Percentiles rank a stretch among this genome's conserved stretches.
Conservation (phyloP, 2,888 invertebrate genomes). For the Artemia sinica region DNA sequence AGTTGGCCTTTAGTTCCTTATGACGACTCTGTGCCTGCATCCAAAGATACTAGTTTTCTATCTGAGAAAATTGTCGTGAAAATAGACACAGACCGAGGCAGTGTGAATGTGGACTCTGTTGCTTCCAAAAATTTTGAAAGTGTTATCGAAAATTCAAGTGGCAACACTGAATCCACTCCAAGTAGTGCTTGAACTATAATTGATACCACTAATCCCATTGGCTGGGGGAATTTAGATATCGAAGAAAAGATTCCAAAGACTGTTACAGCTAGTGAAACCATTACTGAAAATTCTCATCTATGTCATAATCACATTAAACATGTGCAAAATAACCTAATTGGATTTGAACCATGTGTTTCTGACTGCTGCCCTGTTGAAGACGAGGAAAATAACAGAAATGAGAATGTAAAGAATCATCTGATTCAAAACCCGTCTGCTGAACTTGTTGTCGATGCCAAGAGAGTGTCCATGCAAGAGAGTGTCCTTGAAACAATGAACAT, state of each 20-base stretch:
- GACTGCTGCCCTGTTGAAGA: no score
- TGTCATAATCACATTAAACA: not conserved
- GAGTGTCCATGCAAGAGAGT: no score
- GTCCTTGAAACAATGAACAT: no score
- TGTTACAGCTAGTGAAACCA: not conserved
- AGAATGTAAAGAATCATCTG: no score
- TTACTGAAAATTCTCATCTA: not conserved
- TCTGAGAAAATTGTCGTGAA: not conserved
- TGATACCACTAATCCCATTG: not conserved
- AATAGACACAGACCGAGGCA: not conserved
- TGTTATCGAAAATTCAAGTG: not conserved
- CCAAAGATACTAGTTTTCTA: not conserved
- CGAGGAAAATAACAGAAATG: no score
- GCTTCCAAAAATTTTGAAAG: not conserved
- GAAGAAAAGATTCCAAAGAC: not conserved
- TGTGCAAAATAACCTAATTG: not conserved
- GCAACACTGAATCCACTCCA: not conserved
- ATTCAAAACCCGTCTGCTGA: no score
- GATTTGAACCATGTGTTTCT: not conserved
- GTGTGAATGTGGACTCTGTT: not conserved
- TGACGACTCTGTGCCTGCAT: not conserved
- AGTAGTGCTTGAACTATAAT: not conserved
- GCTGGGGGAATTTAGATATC: not conserved
- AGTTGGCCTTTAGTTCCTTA: not conserved
- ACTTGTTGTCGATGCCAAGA: no score